phyloP scores from a whole-genome alignment of 1,140 invertebrate species.

The Batillaria attramentaria region DNA sequence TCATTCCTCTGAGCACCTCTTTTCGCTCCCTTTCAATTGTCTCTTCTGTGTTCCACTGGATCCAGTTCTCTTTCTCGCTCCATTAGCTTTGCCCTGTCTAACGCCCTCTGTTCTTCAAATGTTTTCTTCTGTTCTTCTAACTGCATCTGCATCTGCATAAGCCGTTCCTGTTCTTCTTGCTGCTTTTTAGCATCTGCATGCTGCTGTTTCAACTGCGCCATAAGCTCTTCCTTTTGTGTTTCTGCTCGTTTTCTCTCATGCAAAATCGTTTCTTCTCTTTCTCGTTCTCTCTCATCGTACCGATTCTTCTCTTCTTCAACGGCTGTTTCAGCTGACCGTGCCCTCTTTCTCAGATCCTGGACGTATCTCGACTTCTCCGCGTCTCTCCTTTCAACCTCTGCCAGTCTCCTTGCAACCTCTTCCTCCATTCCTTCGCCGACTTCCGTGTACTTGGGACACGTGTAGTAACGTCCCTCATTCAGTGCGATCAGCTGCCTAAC shows the following conservation, averaged over 20 bases:
- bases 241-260: constrained; percentile 2
- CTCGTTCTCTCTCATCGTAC: neutral
- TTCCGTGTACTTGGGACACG: constrained; percentile 11
- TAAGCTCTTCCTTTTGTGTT: neutral
- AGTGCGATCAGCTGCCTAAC: too few species aligned
- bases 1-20: too few species aligned
- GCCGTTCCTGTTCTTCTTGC: neutral
- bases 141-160: neutral
- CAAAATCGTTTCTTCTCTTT: neutral
- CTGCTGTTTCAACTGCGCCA: neutral
- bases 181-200: neutral
- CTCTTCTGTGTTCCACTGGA: too few species aligned
- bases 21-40: too few species aligned
- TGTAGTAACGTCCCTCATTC: too few species aligned
- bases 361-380: constrained; percentile 12
- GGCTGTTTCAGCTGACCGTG: neutral
- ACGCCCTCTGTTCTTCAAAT: too few species aligned
- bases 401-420: neutral
- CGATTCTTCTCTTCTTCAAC: constrained; percentile 4
- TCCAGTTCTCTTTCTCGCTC: too few species aligned
- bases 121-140: neutral
- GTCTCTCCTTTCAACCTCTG: neutral
- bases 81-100: too few species aligned
- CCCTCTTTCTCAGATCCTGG: neutral
- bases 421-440: constrained; percentile 25